Conservation (phyloP, 2,113 vertebrate species). For the Desmodus rotundus region DNA sequence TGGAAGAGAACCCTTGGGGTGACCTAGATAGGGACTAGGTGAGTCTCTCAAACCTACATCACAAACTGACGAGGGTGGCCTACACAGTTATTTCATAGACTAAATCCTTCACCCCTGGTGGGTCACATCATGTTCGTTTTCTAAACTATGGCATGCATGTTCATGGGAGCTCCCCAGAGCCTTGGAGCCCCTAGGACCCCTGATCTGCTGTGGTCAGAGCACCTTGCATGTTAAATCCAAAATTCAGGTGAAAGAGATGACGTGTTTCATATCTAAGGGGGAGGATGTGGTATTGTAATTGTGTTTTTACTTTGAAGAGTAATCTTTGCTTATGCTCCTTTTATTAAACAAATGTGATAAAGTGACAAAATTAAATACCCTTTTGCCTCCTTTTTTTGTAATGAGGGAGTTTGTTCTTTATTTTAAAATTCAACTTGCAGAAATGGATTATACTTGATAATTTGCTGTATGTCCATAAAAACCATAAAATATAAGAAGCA, state of each 20-base stretch:
- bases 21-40: background rate
- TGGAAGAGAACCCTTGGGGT: background rate
- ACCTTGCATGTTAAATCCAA: background rate
- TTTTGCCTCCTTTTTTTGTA: background rate
- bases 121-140: fast-evolving
- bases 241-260: background rate
- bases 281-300: background rate
- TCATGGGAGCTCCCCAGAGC: background rate
- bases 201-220: background rate
- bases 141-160: background rate
- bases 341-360: slow-evolving; percentile 62
- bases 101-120: background rate
- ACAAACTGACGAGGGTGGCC: background rate
- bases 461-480: slow-evolving; percentile 54
- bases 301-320: background rate
- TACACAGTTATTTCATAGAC: background rate
- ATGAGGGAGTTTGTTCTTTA: slow-evolving; percentile 17
- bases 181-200: background rate
- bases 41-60: fast-evolving
- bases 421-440: slow-evolving; percentile 52
- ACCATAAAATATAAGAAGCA: slow-evolving; percentile 50
- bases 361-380: slow-evolving; percentile 14
- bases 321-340: slow-evolving; percentile 30
- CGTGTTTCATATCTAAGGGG: background rate
- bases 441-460: slow-evolving; percentile 31